Evolutionary conservation across 2,113 vertebrate genomes (phyloP).

Genomic region (Malaclemys terrapin): DNA sequence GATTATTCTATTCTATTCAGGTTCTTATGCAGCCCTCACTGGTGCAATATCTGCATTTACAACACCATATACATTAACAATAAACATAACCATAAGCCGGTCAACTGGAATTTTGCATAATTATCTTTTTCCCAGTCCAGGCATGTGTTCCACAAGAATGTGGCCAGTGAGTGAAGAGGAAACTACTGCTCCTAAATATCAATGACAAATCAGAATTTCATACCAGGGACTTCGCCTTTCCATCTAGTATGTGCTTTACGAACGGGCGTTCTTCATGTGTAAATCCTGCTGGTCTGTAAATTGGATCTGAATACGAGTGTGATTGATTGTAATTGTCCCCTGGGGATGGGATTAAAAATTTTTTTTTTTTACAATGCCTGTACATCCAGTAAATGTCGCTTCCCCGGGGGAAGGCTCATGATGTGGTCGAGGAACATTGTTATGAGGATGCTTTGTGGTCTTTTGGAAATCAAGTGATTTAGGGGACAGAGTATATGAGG

Average conservation of each 20-base stretch:
- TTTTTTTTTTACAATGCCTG: conserved; percentile 12
- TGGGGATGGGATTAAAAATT: not conserved
- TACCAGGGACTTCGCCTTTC: not conserved
- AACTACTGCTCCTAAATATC: not conserved
- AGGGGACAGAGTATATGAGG: not conserved
- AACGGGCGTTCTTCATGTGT: not conserved
- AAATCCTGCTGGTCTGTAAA: not conserved
- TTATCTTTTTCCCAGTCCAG: not conserved
- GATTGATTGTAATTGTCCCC: conserved; percentile 1
- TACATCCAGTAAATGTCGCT: not conserved
- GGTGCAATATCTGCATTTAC: not conserved
- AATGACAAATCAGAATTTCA: not conserved
- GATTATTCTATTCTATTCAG: not conserved
- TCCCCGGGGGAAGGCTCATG: not conserved
- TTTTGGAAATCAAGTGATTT: not conserved
- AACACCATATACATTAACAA: not conserved
- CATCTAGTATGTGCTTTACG: not conserved
- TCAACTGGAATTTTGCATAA: not conserved
- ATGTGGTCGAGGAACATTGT: not conserved
- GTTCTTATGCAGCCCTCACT: not conserved
- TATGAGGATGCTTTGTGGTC: not conserved
- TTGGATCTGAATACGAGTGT: not conserved
- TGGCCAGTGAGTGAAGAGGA: not conserved
- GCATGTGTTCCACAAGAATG: not conserved
- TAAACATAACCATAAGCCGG: not conserved